A percentile compares a stretch with the other conserved stretches of the same genome.
Conservation (phyloP, 1,140 invertebrate species). For the Mactra quadrangularis region DNA sequence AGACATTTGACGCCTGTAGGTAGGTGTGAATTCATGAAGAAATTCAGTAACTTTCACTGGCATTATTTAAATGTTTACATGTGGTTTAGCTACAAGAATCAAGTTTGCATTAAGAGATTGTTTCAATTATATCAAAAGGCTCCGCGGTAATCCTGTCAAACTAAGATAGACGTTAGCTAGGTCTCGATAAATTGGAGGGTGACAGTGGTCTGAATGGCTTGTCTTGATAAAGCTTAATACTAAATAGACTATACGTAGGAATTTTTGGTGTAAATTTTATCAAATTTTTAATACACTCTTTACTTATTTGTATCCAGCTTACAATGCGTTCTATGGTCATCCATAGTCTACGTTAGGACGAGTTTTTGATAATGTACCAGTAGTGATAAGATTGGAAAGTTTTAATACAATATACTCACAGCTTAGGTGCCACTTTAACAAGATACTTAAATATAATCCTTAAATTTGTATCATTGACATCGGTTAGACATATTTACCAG, state of each 20-base stretch:
- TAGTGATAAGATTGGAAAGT: conserved; percentile 1
- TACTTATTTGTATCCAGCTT: conserved; percentile 50
- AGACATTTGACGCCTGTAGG: conserved; percentile 55
- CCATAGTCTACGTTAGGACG: conserved; percentile 30
- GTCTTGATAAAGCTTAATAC: conserved; percentile 31
- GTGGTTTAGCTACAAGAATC: conserved; percentile 22
- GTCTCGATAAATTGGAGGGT: conserved; percentile 49
- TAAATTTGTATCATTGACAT: conserved; percentile 8
- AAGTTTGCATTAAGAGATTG: conserved; percentile 56
- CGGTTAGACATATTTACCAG: too few species aligned
- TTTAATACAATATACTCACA: conserved; percentile 38
- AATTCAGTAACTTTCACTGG: conserved; percentile 40
- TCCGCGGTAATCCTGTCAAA: conserved; percentile 26
- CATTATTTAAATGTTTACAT: conserved; percentile 37
- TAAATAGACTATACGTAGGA: conserved; percentile 34
- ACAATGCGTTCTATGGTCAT: conserved; percentile 40
- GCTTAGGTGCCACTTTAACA: conserved; percentile 51
- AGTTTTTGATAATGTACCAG: conserved; percentile 54
- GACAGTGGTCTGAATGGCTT: conserved; percentile 38
- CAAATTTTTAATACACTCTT: conserved; percentile 50
- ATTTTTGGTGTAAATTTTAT: conserved; percentile 61
- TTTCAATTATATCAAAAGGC: conserved; percentile 36
- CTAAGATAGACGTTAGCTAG: conserved; percentile 41
- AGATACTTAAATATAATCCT: conserved; percentile 35
- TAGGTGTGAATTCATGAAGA: conserved; percentile 52